phyloP scores from a whole-genome alignment of 2,888 invertebrate species.

The Diplolepis rosae region DNA sequence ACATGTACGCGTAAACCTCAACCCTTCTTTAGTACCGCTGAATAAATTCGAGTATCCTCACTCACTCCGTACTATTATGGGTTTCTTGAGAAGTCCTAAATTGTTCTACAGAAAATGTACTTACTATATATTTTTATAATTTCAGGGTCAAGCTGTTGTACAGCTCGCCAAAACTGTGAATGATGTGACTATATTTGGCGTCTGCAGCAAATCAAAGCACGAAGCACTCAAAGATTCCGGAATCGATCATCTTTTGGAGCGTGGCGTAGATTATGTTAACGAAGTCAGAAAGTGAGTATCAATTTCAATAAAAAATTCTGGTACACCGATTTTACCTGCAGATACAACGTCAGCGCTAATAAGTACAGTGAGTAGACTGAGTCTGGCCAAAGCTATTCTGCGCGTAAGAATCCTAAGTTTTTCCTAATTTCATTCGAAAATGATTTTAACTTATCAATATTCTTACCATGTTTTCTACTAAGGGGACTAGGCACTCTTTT shows the following conservation, averaged over 20 bases:
- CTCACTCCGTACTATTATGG: background rate
- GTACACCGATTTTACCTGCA: too few relatives aligned
- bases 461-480: too few relatives aligned
- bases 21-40: too few relatives aligned
- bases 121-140: constrained; percentile 43
- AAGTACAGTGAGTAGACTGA: too few relatives aligned
- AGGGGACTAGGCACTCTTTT: too few relatives aligned
- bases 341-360: too few relatives aligned
- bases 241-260: constrained; percentile 87
- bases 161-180: constrained; percentile 88
- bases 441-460: too few relatives aligned
- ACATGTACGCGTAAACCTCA: too few relatives aligned
- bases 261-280: constrained; percentile 86
- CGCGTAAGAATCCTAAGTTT: too few relatives aligned
- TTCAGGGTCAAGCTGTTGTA: constrained; percentile 88
- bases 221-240: constrained; percentile 85
- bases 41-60: too few relatives aligned
- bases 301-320: background rate
- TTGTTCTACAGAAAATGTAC: background rate
- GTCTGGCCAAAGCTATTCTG: too few relatives aligned
- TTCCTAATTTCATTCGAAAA: too few relatives aligned
- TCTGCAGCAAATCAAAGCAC: constrained; percentile 89
- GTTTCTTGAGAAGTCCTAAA: background rate
- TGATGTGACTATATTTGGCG: constrained; percentile 88
- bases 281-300: constrained; percentile 87